Evolutionary conservation across 1,140 invertebrate species (phyloP).

Genomic region (Steinernema feltiae): DNA sequence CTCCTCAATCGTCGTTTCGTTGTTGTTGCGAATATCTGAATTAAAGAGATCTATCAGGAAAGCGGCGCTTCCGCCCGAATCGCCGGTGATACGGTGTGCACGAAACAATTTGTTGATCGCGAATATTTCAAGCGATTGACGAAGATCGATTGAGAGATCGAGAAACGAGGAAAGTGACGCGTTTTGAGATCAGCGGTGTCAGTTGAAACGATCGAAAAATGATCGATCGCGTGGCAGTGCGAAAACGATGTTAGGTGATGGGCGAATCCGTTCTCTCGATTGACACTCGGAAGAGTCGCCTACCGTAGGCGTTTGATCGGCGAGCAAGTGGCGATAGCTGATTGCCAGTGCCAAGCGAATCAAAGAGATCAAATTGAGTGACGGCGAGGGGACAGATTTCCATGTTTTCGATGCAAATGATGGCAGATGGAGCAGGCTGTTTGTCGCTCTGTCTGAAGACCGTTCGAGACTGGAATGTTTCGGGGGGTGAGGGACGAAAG

Average conservation of each 20-base stretch:
- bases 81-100: too few relatives aligned
- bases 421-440: too few relatives aligned
- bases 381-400: too few relatives aligned
- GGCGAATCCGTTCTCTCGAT: not conserved
- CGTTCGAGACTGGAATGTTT: too few relatives aligned
- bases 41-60: conserved; percentile 10
- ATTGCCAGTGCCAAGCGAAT: not conserved
- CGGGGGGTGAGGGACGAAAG: too few relatives aligned
- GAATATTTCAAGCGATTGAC: not conserved
- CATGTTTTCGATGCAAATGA: too few relatives aligned
- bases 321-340: not conserved
- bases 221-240: conserved; percentile 1
- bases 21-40: not conserved
- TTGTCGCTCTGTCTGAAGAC: too few relatives aligned
- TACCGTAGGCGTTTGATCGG: not conserved
- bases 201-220: conserved; percentile 8
- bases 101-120: too few relatives aligned
- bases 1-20: not conserved
- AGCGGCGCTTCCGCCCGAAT: too few relatives aligned
- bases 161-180: not conserved
- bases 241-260: not conserved
- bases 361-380: not conserved
- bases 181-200: not conserved
- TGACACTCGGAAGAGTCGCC: not conserved
- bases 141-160: not conserved